Percentiles rank a stretch among this genome's conserved stretches.
Evolutionary conservation across 2,113 vertebrate genomes (phyloP).

Genomic region (Asarcornis scutulata): DNA sequence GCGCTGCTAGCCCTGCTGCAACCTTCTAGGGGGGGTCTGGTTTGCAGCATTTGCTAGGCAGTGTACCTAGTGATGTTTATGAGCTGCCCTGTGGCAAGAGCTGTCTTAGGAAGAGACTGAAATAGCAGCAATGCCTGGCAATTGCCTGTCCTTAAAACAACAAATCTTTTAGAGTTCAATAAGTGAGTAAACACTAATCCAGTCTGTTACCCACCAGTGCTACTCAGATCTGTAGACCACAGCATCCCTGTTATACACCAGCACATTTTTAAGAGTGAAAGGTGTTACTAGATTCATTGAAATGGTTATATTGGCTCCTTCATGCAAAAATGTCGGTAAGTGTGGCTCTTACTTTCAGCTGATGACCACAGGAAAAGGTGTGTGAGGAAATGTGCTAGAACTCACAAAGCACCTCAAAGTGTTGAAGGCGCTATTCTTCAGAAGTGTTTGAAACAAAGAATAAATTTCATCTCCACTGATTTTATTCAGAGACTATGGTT

Average conservation of each 20-base stretch:
- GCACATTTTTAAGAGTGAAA: not conserved
- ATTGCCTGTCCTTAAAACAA: not conserved
- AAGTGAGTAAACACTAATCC: not conserved
- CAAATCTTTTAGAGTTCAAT: not conserved
- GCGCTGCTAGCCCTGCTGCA: too few relatives aligned
- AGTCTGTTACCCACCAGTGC: not conserved
- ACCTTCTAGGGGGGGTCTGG: too few relatives aligned
- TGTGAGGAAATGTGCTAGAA: not conserved
- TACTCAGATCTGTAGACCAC: not conserved
- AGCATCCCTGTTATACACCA: not conserved
- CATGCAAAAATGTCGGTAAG: too few relatives aligned
- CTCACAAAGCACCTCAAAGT: not conserved
- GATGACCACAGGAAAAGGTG: too few relatives aligned
- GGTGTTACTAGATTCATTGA: not conserved
- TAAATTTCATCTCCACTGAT: too few relatives aligned
- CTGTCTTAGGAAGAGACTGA: not conserved
- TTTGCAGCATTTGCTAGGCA: not conserved
- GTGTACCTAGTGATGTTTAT: too few relatives aligned
- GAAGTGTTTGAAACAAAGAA: not conserved
- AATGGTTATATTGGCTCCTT: not conserved
- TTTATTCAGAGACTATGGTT: not conserved
- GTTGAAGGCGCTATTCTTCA: not conserved
- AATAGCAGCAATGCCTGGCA: not conserved
- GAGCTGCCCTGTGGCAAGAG: not conserved
- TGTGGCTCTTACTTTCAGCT: not conserved